These are phyloP conservation scores for Petromus typicus DNA, from an alignment of 2,113 vertebrate species.

Conservation along the genomic window DNA sequence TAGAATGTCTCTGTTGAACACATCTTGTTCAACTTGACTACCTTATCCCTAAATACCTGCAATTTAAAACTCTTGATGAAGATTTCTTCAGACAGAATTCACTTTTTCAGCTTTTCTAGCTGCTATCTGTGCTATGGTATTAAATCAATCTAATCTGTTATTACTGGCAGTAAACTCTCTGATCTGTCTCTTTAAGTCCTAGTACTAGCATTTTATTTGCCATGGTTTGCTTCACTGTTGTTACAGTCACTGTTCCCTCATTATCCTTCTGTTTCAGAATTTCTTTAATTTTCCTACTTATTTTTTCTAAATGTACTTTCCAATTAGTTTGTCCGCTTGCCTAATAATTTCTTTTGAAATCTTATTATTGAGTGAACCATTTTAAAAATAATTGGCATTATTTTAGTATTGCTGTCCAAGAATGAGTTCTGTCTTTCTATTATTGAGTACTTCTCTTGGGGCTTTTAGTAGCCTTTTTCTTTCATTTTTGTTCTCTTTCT, in stretches of 20 bases:
- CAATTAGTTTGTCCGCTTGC: not conserved
- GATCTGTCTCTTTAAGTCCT: not conserved
- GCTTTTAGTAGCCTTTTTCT: not conserved
- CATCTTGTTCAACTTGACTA: not conserved
- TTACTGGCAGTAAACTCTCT: not conserved
- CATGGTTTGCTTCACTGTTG: conserved; percentile 6
- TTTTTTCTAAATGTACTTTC: not conserved
- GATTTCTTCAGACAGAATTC: conserved; percentile 6
- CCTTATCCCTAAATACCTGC: not conserved
- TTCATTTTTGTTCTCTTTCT: conserved; percentile 48
- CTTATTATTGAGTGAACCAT: conserved; percentile 19
- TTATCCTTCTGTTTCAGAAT: conserved; percentile 25
- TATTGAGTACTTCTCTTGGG: conserved; percentile 14
- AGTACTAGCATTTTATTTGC: not conserved
- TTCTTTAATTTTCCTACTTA: not conserved
- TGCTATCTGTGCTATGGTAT: not conserved
- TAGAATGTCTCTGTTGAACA: not conserved
- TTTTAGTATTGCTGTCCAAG: conserved; percentile 33
- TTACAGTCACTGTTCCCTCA: not conserved
- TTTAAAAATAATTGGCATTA: conserved; percentile 37
- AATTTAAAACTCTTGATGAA: conserved; percentile 15
- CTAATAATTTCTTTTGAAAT: conserved; percentile 10
- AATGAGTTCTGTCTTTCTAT: not conserved
- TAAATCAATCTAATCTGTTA: not conserved
- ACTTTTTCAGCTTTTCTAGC: not conserved